Conservation (phyloP, 30 jellyfish, hydroid and myxozoan species). For the Pelagia noctiluca region DNA sequence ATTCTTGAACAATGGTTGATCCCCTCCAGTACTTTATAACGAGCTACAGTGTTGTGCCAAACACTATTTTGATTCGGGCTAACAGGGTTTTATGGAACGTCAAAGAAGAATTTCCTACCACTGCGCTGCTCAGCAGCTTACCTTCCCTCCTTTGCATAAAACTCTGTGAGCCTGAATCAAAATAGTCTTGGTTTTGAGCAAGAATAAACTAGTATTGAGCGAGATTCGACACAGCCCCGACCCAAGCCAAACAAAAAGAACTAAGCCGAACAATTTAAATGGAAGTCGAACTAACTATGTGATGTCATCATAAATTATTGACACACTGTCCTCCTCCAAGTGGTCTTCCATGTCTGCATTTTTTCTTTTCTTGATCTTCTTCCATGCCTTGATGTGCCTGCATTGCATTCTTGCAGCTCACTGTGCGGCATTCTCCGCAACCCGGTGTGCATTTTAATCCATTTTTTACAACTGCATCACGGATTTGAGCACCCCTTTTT, state of each 20-base stretch:
- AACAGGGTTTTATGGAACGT: not conserved
- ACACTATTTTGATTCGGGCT: not conserved
- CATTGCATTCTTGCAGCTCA: slow-evolving; percentile 71
- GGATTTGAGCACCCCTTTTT: slow-evolving; percentile 54
- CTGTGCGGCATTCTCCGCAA: slow-evolving; percentile 72
- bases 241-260: not conserved
- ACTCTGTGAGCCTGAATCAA: slow-evolving; percentile 4
- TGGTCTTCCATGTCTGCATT: slow-evolving; percentile 23
- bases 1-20: not conserved
- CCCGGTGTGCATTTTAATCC: slow-evolving; percentile 53
- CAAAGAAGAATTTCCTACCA: not conserved
- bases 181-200: not conserved
- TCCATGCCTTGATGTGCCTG: no score
- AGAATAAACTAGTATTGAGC: not conserved
- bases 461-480: slow-evolving; percentile 71
- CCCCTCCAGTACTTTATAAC: not conserved
- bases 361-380: no score
- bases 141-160: not conserved
- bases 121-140: no score
- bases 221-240: not conserved
- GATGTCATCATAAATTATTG: slow-evolving; percentile 21
- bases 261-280: not conserved
- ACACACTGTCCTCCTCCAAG: slow-evolving; percentile 23
- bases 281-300: slow-evolving; percentile 4
- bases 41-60: not conserved